These are phyloP conservation scores for Nylanderia fulva DNA, from an alignment of 1,140 invertebrate genomes.

Conservation along the genomic window DNA sequence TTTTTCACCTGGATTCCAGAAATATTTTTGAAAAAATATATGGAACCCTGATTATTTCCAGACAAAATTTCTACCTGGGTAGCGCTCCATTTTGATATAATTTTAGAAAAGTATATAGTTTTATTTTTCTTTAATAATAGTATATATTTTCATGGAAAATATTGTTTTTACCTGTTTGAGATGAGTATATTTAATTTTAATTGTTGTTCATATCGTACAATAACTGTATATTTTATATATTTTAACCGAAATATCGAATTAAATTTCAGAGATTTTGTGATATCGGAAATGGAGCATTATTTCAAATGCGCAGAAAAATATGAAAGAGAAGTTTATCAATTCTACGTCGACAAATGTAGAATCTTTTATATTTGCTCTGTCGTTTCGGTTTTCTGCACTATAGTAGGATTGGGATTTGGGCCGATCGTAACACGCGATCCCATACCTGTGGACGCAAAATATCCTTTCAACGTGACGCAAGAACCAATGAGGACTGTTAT, in stretches of 20 bases:
- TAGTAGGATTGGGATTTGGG: conserved; percentile 6
- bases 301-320: conserved; percentile 31
- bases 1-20: too few species aligned
- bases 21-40: too few species aligned
- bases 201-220: background rate
- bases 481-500: conserved; percentile 69
- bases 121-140: too few species aligned
- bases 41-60: too few species aligned
- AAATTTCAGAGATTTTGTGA: conserved; percentile 66
- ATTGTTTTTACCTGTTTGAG: background rate
- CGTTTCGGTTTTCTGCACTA: conserved; percentile 59
- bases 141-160: background rate
- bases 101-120: too few species aligned
- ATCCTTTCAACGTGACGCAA: conserved; percentile 73
- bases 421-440: conserved; percentile 42
- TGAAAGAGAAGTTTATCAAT: conserved; percentile 60
- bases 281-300: conserved; percentile 67
- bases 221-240: too few species aligned
- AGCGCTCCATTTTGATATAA: too few species aligned
- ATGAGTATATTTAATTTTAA: background rate
- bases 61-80: too few species aligned
- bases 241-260: background rate
- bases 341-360: conserved; percentile 58
- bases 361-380: conserved; percentile 56
- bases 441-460: conserved; percentile 72